Conservation (phyloP, 2,797 vertebrate species). For the Rhinoraja longicauda region DNA sequence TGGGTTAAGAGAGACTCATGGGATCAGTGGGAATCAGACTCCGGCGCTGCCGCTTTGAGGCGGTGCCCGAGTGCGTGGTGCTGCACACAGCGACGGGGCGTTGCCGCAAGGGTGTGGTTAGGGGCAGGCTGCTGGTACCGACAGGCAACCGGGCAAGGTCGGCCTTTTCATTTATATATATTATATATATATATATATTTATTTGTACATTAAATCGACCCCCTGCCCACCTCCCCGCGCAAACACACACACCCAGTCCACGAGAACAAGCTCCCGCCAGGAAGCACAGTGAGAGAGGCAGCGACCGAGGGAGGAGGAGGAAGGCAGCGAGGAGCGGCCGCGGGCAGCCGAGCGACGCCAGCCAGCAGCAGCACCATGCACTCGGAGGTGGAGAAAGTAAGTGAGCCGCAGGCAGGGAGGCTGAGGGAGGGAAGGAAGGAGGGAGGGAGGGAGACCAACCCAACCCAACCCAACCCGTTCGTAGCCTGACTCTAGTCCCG, state of each 20-base stretch:
- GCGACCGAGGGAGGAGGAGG: no score
- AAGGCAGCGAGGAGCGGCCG: no score
- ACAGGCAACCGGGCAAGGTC: neutral
- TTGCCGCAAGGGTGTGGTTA: slow-evolving; percentile 32
- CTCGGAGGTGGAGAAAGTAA: slow-evolving; percentile 36
- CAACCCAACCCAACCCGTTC: neutral
- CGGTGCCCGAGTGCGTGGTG: slow-evolving; percentile 22
- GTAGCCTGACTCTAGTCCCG: neutral
- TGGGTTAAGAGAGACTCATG: neutral
- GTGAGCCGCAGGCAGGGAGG: neutral
- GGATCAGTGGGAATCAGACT: neutral
- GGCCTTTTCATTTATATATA: neutral
- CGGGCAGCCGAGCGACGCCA: neutral
- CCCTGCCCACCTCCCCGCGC: neutral
- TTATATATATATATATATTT: no score
- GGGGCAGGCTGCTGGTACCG: slow-evolving; percentile 8
- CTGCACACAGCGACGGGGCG: slow-evolving; percentile 15
- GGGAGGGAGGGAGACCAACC: neutral
- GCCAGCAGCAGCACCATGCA: neutral
- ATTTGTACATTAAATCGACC: no score
- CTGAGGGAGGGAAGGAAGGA: no score
- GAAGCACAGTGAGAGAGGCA: neutral
- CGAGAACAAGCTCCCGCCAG: slow-evolving; percentile 9
- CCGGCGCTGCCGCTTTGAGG: neutral
- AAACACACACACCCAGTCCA: neutral